These are phyloP conservation scores for Belgica antarctica DNA, from an alignment of 2,888 invertebrate genomes.

Conservation along the genomic window DNA sequence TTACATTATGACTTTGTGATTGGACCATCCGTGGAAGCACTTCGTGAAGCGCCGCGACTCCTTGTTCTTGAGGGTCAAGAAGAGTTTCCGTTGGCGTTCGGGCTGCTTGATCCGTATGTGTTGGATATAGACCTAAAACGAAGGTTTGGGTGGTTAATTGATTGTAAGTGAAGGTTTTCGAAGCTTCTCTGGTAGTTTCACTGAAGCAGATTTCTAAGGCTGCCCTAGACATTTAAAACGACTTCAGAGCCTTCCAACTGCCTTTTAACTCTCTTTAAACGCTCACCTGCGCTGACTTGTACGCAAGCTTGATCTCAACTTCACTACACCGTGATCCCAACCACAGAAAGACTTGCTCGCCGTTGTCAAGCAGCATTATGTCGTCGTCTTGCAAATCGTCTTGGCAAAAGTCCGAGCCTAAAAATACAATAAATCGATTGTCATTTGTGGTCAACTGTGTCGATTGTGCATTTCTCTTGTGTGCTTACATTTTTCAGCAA, in stretches of 20 bases:
- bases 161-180: no score
- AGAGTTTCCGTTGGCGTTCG: slow-evolving; percentile 83
- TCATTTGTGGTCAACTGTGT: background rate
- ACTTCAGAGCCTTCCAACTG: no score
- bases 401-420: slow-evolving; percentile 59
- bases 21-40: slow-evolving; percentile 99
- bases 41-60: slow-evolving; percentile 93
- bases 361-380: slow-evolving; percentile 98
- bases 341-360: slow-evolving; percentile 97
- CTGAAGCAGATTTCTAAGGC: no score
- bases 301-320: slow-evolving; percentile 97
- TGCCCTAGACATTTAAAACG: no score
- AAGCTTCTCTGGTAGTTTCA: no score
- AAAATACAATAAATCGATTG: slow-evolving; percentile 27
- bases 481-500: slow-evolving; percentile 98
- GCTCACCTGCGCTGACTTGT: slow-evolving; percentile 92
- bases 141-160: no score
- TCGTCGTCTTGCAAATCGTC: slow-evolving; percentile 99
- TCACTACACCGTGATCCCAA: slow-evolving; percentile 94
- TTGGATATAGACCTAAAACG: slow-evolving; percentile 88
- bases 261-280: no score
- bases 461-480: slow-evolving; percentile 77
- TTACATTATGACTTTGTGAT: slow-evolving; percentile 62
- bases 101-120: slow-evolving; percentile 95
- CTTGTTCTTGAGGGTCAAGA: slow-evolving; percentile 92